Evolutionary conservation across 35 echinoderm and acorn worm genomes (phyloP).

Genomic region (Apostichopus japonicus): DNA sequence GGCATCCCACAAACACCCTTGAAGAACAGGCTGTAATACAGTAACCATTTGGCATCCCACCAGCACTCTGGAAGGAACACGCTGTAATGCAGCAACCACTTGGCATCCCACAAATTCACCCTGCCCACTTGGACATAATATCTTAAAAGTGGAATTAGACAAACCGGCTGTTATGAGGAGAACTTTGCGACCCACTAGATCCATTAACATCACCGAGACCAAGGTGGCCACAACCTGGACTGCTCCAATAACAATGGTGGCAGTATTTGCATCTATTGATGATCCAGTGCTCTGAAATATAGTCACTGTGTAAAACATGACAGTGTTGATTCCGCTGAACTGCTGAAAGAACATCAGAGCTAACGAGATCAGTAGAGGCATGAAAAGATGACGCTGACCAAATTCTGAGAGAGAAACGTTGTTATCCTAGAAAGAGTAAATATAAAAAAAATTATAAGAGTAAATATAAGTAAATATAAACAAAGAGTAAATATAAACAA

Average conservation of each 20-base stretch:
- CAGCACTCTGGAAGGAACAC: too few species aligned
- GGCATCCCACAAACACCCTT: too few species aligned
- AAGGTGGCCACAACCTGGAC: constrained; percentile 82
- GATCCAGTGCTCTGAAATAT: constrained; percentile 74
- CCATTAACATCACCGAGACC: constrained; percentile 80
- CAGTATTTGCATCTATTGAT: constrained; percentile 56
- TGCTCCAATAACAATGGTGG: constrained; percentile 78
- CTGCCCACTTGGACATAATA: background rate
- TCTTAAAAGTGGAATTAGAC: background rate
- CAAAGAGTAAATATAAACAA: too few species aligned
- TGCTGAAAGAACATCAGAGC: constrained; percentile 95
- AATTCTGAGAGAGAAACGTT: constrained; percentile 72
- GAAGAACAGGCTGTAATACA: too few species aligned
- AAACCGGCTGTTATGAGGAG: constrained; percentile 77
- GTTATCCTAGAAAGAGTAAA: constrained; percentile 77
- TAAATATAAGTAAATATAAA: too few species aligned
- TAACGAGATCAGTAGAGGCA: constrained; percentile 75
- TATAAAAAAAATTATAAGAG: too few species aligned
- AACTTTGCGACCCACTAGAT: constrained; percentile 72
- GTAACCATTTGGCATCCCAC: too few species aligned
- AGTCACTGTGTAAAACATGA: constrained; percentile 90
- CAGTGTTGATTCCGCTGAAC: constrained; percentile 97
- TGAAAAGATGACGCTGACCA: constrained; percentile 54
- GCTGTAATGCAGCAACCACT: too few species aligned
- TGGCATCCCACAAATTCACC: too few species aligned